Conservation (phyloP, 2,113 vertebrate species). For the Aramus guarauna region DNA sequence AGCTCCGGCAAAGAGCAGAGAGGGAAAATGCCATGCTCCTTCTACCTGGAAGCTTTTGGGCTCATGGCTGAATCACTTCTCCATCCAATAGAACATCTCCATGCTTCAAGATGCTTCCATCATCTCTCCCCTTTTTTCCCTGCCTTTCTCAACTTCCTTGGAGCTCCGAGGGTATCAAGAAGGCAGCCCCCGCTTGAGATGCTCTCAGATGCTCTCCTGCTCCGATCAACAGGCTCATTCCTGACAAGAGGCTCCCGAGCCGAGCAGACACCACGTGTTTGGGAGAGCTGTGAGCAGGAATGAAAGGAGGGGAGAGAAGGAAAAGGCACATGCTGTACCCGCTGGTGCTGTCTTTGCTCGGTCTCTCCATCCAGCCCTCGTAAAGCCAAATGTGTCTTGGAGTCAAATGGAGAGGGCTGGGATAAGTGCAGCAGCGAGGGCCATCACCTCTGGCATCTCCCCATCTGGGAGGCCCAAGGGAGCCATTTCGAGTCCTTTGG, state of each 20-base stretch:
- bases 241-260: not conserved
- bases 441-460: not conserved
- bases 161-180: not conserved
- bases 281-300: not conserved
- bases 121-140: not conserved
- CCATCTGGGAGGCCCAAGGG: not conserved
- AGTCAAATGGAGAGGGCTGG: not conserved
- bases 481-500: not conserved
- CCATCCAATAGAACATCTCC: not conserved
- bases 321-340: not conserved
- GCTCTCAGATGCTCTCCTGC: not conserved
- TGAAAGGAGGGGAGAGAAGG: not conserved
- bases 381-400: not conserved
- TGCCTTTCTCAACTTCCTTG: not conserved
- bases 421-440: not conserved
- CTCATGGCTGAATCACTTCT: not conserved
- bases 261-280: accelerated
- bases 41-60: not conserved
- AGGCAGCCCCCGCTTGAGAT: not conserved
- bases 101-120: not conserved
- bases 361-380: not conserved
- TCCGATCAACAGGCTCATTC: not conserved
- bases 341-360: not conserved
- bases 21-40: not conserved
- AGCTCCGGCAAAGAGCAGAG: not conserved